Conservation (phyloP, 2,113 vertebrate genomes). For the Neogale vison region DNA sequence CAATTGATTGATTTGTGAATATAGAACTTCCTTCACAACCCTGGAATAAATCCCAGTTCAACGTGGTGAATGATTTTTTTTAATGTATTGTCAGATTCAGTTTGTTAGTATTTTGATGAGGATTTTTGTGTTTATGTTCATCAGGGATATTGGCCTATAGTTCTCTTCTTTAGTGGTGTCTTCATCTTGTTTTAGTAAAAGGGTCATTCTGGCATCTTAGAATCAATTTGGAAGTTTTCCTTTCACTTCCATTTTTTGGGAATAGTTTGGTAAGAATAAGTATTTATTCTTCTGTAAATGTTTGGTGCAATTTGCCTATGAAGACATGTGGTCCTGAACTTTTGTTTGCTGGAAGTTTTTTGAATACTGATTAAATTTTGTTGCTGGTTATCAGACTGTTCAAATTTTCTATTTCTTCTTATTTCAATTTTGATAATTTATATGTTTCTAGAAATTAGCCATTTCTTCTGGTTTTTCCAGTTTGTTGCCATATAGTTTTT, state of each 20-base stretch:
- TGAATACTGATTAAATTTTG: background rate
- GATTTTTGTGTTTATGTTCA: background rate
- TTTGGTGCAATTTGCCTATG: background rate
- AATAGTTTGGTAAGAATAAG: background rate
- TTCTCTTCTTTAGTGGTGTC: background rate
- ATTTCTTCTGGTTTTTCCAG: background rate
- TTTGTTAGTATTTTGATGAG: background rate
- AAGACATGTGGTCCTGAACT: background rate
- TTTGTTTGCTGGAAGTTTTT: background rate
- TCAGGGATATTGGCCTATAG: background rate
- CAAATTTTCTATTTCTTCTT: background rate
- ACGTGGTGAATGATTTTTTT: background rate
- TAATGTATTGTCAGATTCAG: background rate
- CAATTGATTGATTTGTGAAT: background rate
- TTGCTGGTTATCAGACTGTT: background rate
- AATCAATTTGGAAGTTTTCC: background rate
- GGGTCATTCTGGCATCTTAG: background rate
- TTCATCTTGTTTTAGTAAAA: background rate
- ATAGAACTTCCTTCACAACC: background rate
- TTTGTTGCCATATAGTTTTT: background rate
- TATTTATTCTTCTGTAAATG: background rate
- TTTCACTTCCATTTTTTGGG: background rate
- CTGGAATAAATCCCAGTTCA: background rate
- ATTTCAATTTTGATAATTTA: background rate
- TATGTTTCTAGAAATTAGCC: background rate